A percentile compares a stretch with the other conserved stretches of the same genome.
Conservation (phyloP, 2,797 vertebrate genomes). For the Liparis tanakae region DNA sequence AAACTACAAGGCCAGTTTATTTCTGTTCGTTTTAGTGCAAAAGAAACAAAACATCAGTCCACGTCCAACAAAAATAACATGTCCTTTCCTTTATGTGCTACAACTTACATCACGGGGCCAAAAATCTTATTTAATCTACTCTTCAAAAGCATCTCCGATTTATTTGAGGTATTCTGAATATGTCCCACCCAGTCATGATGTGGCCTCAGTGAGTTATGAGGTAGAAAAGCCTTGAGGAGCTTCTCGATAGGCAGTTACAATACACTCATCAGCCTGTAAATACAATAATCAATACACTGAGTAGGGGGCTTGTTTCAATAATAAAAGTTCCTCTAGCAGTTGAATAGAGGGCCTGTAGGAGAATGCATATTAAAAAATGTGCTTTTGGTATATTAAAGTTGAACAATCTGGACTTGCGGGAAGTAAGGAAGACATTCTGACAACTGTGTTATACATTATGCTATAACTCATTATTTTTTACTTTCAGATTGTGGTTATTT, state of each 20-base stretch:
- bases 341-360: not conserved
- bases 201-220: not conserved
- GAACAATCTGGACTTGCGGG: not conserved
- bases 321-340: not conserved
- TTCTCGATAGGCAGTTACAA: not conserved
- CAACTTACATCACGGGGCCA: not conserved
- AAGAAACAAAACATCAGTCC: not conserved
- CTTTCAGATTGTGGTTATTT: not conserved
- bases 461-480: slow-evolving; percentile 8
- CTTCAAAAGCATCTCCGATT: not conserved
- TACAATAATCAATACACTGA: not conserved
- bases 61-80: not conserved
- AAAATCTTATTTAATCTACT: not conserved
- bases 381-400: not conserved
- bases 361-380: not conserved
- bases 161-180: not conserved
- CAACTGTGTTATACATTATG: not conserved
- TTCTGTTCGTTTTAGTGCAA: not conserved
- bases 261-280: not conserved
- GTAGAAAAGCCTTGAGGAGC: not conserved
- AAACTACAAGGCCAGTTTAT: not conserved
- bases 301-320: not conserved
- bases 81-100: not conserved
- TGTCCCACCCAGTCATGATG: not conserved
- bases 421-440: too few species aligned